Base-by-base conservation (phyloP, 2,888 invertebrate genomes). In the Horisme vitalbata region DNA sequence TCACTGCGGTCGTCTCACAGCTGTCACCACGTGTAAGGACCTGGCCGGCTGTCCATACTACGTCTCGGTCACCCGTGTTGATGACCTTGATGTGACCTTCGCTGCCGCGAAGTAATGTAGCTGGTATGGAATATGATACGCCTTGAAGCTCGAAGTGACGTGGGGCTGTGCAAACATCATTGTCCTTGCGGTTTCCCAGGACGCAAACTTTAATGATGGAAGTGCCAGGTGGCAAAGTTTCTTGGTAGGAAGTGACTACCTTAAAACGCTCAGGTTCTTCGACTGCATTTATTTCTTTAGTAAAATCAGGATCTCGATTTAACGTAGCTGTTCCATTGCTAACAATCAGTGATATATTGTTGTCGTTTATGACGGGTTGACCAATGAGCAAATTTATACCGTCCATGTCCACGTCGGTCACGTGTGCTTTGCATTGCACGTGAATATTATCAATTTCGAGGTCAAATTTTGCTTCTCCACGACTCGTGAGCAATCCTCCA, bases 41-140 rank as follows among this genome's bases (percentile, higher is more conserved):
- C 28, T 28, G 28, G 12, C 28, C 28, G 13, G 28, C 28, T 28
- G 6, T 6, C 28, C 28, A 28, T 13, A 28, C 12, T 12, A 28
- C 28, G 28, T 28, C 8, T 13, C 13, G 4, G 28, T 2, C 13
- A 0, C 56, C 57, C 4, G 36, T 51, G 54, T 64, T 62, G 39
- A 58, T 15, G 6, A 62, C 49, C 33, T 64, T 66, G 12, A 64
- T 41, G 49, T 55, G 57, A 1, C 63, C 63, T 1, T 23, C 34
- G 1, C 10, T 4, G 10, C 62, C 63, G 1, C 60, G 50, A 0
- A 66, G 55, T n/a, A 63, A 24, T 0, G 61, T 61, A 2, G 59
- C 60, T 0, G 63, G 61, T 0, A 64, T 4, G 0, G 59, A 53
- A 43, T 60, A 64, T 21, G 63, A 43, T 0, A 54, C 41, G 0